Base-by-base conservation (phyloP, 2,888 invertebrate genomes). In the Pseudoips prasinana region DNA sequence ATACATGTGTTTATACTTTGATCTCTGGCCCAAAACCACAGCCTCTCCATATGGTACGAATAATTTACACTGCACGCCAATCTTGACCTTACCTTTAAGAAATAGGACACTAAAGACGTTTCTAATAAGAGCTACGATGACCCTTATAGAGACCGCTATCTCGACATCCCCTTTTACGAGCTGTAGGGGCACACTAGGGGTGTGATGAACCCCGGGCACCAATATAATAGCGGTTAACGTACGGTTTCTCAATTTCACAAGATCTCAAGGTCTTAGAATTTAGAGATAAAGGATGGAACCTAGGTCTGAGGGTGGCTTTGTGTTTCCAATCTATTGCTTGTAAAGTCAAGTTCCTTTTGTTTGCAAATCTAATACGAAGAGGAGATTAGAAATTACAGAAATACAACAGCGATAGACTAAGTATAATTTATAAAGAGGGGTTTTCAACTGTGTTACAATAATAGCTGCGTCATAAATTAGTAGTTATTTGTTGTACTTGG, bases 111-210 rank as follows among this genome's bases (percentile, higher is more conserved):
- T 56, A 51, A 58, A 61, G 55, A 56, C 47, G 55, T 55, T 56
- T 52, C 55, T 65, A 67, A 65, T 63, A 66, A 66, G 63, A 54
- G 51, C 50, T 43, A 47, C 61, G 57, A 68, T 64, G 67, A 65
- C 60, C 67, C 67, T 68, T 58, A 64, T 58, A 53, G 32, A 33
- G 54, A 56, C 51, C 42, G 44, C 44, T 47, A 47, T 63, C 58
- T 55, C 49, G 46, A 54, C 60, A 58, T 73, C 69, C 62, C 47
- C 54, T 74, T 73, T 75, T 76, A 76, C 64, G 70, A 77, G 46
- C 31, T 14, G 2, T 3, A 5, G 14, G 14, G 3, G 14, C 14
- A 14, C 33, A n/a, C n/a, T n/a, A 42, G 53, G 63, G 62, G 66
- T 66, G 67, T 65, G 63, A 74, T 73, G 65, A 66, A 64, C 64